Base-by-base conservation (phyloP, 2,888 invertebrate genomes). In the Chelonus formosanus region DNA sequence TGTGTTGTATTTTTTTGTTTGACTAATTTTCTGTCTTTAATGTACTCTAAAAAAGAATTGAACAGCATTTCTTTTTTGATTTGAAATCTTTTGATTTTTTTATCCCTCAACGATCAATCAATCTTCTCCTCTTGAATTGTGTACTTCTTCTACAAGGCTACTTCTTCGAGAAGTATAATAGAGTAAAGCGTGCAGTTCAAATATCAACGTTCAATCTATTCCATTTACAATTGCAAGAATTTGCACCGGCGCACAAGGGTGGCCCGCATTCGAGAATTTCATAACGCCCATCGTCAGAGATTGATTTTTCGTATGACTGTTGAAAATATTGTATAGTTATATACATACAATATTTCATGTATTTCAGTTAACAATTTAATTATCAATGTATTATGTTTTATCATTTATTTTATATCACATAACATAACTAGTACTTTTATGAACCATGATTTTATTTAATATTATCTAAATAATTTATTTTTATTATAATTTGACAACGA, bases 281-380 rank as follows among this genome's bases (percentile, higher is more conserved):
- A 63, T 58, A 58, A 65, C 54, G 58, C 59, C 65, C 65, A 59
- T 65, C 55, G 56, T 54, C 55, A 63, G 65, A 65, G 65, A 65
- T 65, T 58, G 65, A 65, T 65, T 65, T 65, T 65, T 65, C 65
- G 53, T 65, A 54, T 43, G 45, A 31, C 44, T 54, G 59, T 52
- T 65, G 43, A 53, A 59, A 65, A 31, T 5, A 47, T 5, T 4
- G n/a, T 44, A 63, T n/a, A 34, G 36, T 32, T 56, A 4, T 64
- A 10, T 57, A 6, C 48, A 47, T 44, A 40, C 8, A 45, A 48
- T 64, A n/a, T 40, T 43, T 57, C 31, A 48, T 36, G 31, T 31
- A 55, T 63, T 57, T 4, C 5, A 8, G 20, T 48, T 47, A 34
- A 43, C 34, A 47, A 35, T 55, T 36, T 32, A 34, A 53, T 53